phyloP scores from a whole-genome alignment of 2,113 vertebrate species.

The Pantherophis guttatus region DNA sequence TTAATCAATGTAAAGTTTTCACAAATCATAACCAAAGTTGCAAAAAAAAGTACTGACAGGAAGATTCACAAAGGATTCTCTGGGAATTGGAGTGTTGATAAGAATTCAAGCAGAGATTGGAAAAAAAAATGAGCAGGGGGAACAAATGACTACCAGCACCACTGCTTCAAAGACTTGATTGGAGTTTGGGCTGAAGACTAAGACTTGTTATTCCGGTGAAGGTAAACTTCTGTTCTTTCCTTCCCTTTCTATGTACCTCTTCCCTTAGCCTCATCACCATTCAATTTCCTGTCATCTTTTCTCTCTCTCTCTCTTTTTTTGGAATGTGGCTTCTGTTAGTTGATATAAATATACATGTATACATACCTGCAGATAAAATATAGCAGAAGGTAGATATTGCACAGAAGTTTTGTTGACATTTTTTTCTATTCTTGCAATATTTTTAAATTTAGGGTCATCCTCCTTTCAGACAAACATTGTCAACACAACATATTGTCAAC shows the following conservation, averaged over 20 bases:
- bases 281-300: background rate
- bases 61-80: background rate
- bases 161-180: background rate
- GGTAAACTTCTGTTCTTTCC: background rate
- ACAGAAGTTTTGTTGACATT: background rate
- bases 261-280: background rate
- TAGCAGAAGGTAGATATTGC: background rate
- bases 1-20: background rate
- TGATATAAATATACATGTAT: background rate
- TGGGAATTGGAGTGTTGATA: background rate
- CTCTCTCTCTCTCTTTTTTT: background rate
- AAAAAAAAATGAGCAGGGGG: background rate
- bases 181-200: background rate
- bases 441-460: background rate
- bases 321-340: background rate
- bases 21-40: background rate
- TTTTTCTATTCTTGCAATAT: background rate
- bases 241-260: background rate
- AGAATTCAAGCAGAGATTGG: background rate
- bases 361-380: background rate
- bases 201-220: background rate
- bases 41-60: background rate
- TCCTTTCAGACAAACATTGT: background rate
- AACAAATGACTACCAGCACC: background rate
- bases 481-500: background rate